Evolutionary conservation across 2,888 invertebrate genomes (phyloP), one percentile per base, ranked within the genome.

Genomic region (Urechis unicinctus): DNA sequence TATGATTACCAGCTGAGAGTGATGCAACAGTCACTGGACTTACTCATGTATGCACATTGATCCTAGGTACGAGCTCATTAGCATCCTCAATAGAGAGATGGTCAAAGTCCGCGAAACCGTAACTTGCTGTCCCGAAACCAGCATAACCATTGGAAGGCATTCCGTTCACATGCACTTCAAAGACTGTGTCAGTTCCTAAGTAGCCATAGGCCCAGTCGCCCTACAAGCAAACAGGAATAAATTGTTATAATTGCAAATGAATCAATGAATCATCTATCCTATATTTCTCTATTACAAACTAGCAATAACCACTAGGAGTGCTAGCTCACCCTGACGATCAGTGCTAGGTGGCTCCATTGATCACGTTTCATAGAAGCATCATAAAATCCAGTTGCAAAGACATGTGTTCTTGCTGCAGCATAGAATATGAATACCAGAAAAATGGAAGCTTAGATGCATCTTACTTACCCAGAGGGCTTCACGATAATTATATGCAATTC

Each of bases 81-180:
- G 36, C 9, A 36, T 17, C 17, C 36, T 36, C 36, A 9, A 36
- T 17, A 13, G 9, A 17, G 36, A 36, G 17, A 36, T 75, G 73
- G 59, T 76, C 73, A 63, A 72, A 77, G 58, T 75, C 71, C 2
- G 75, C 75, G 36, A 70, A 52, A 3, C 77, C 75, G 58, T 66
- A 75, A 17, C 64, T 63, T 29, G 62, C 64, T 3, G 73, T 74
- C 30, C 76, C 77, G 24, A 75, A 59, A 2, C 66, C 76, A 13
- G 66, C 71, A 64, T 76, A 77, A 4, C 76, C 77, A 29, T 59
- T 67, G 52, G 68, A 68, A 13, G 6, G 42, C 2, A 53, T 28
- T 21, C 24, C 29, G 13, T 22, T 36, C 22, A 56, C 25, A 2
- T n/a, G 3, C n/a, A 36, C 44, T 21, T 36, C 29, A 49, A 53